phyloP scores from a whole-genome alignment of 1,140 invertebrate genomes.

The Scylla paramamosain region DNA sequence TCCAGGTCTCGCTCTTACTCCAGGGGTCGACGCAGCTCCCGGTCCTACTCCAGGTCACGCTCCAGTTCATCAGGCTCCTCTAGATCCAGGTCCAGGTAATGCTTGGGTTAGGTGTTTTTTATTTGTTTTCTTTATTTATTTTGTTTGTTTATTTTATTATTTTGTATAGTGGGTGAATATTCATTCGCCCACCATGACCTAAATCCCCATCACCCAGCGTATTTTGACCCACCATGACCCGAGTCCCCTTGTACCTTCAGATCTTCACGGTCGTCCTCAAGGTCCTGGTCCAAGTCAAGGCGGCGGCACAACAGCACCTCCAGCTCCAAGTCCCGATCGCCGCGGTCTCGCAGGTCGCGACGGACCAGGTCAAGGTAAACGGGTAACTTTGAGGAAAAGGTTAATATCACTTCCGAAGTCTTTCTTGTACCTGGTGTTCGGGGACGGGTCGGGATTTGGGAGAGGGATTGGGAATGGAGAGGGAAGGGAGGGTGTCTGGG shows the following conservation, averaged over 20 bases:
- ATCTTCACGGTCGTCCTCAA: constrained; percentile 52
- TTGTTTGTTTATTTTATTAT: no score
- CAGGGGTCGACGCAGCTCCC: constrained; percentile 53
- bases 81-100: constrained; percentile 64
- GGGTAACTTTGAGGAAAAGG: constrained; percentile 71
- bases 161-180: no score
- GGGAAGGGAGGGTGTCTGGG: no score
- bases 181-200: no score
- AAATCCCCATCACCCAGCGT: no score
- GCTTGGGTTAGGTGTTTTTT: not conserved
- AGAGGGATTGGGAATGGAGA: no score
- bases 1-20: constrained; percentile 69
- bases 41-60: constrained; percentile 57
- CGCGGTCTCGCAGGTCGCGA: constrained; percentile 43
- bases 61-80: constrained; percentile 61
- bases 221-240: no score
- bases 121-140: not conserved
- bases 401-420: constrained; percentile 71
- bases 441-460: not conserved
- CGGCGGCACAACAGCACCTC: constrained; percentile 47
- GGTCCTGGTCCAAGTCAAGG: constrained; percentile 62
- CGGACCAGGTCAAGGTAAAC: constrained; percentile 74
- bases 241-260: not conserved
- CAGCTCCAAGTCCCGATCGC: constrained; percentile 67
- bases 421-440: constrained; percentile 50